These are phyloP conservation scores for Delphinus delphis DNA, from an alignment of 2,113 vertebrate genomes.

Conservation along the genomic window DNA sequence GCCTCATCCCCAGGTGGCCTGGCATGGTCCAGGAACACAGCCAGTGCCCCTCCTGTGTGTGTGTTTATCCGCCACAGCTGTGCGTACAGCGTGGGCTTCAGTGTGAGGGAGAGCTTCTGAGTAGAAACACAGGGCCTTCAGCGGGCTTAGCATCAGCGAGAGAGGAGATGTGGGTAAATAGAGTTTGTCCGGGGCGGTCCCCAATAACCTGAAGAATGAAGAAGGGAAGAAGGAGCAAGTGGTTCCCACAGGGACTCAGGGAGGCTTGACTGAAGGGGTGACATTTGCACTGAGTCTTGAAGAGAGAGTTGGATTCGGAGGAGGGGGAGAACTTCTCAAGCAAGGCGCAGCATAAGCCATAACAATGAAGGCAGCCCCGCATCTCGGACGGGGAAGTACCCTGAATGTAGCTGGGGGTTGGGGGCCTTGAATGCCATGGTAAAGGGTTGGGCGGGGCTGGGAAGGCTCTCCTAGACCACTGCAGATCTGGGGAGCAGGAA, in stretches of 20 bases:
- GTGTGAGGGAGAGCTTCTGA: accelerated
- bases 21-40: neutral
- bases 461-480: neutral
- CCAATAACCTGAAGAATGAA: neutral
- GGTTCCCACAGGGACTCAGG: accelerated
- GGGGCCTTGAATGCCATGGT: neutral
- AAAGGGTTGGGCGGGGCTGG: neutral
- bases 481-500: neutral
- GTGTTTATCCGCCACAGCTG: neutral
- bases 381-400: accelerated
- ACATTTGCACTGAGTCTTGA: neutral
- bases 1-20: accelerated
- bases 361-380: accelerated
- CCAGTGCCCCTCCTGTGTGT: accelerated
- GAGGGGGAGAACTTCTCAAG: neutral
- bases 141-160: neutral
- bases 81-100: neutral
- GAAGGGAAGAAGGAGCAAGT: neutral
- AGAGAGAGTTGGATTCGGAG: neutral
- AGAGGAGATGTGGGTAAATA: accelerated
- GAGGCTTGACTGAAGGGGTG: neutral
- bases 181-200: too few species aligned
- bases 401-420: too few species aligned
- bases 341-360: neutral
- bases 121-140: neutral